phyloP scores from a whole-genome alignment of 2,113 vertebrate genomes.

The Spea multiplicata region DNA sequence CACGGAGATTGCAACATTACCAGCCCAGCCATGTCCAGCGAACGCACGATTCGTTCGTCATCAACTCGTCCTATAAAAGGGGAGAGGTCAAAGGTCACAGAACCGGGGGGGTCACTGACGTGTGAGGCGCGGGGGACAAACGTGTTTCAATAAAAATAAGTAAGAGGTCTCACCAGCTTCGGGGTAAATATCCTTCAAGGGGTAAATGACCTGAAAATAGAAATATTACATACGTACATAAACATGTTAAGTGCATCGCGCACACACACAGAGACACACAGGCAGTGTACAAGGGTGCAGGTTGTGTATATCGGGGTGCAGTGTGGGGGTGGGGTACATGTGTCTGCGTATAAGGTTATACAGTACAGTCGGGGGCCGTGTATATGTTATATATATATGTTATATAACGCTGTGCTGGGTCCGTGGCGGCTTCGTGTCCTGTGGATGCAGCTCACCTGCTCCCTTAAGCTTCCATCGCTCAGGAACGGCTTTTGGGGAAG shows the following conservation, averaged over 20 bases:
- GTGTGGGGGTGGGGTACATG: no score
- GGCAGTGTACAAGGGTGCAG: no score
- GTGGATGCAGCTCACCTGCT: slow-evolving; percentile 75
- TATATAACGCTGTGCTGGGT: slow-evolving; percentile 10
- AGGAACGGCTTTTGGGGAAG: slow-evolving; percentile 91
- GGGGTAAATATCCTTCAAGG: slow-evolving; percentile 90
- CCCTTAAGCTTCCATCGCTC: slow-evolving; percentile 89
- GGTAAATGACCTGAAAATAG: slow-evolving; percentile 86
- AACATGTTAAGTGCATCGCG: no score
- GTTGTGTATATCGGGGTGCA: no score
- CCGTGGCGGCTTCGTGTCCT: not conserved
- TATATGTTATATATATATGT: not conserved
- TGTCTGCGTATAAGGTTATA: no score
- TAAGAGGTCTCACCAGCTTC: slow-evolving; percentile 72
- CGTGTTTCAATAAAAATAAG: not conserved
- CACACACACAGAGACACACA: no score
- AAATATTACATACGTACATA: slow-evolving; percentile 10
- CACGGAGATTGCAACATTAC: slow-evolving; percentile 63
- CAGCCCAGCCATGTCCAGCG: slow-evolving; percentile 85
- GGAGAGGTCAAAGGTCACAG: slow-evolving; percentile 11
- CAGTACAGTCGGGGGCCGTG: no score
- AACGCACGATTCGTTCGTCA: slow-evolving; percentile 84
- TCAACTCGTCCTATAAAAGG: slow-evolving; percentile 75
- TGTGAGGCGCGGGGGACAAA: not conserved
- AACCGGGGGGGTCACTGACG: not conserved